Evolutionary conservation across 2,113 vertebrate species (phyloP).

Genomic region (Microtus oregoni): DNA sequence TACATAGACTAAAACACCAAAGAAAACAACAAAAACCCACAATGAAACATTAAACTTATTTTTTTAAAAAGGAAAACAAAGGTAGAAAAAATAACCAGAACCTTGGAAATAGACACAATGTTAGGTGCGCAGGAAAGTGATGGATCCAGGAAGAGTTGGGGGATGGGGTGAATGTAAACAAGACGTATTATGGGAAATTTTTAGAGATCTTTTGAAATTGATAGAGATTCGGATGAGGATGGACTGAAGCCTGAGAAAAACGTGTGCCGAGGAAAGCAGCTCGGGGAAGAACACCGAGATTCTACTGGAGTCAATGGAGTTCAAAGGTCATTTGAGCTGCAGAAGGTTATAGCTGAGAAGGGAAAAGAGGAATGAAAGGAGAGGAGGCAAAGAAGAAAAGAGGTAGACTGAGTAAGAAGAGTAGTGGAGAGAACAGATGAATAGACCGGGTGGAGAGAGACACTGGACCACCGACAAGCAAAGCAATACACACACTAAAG

Average conservation of each 20-base stretch:
- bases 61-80: not conserved
- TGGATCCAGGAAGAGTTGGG: not conserved
- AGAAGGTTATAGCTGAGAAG: not conserved
- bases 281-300: not conserved
- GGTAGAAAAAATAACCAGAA: not conserved
- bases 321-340: not conserved
- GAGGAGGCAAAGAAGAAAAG: not conserved
- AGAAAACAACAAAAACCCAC: not conserved
- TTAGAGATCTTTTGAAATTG: not conserved
- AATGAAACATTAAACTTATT: not conserved
- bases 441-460: not conserved
- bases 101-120: not conserved
- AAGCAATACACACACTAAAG: not conserved
- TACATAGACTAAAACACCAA: not conserved
- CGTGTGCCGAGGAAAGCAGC: not conserved
- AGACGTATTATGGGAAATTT: not conserved
- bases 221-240: not conserved
- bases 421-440: too few species aligned
- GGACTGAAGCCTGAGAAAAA: not conserved
- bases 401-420: not conserved
- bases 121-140: not conserved
- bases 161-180: not conserved
- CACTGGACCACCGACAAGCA: too few species aligned
- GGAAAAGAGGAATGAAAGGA: too few species aligned
- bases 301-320: not conserved